Percentiles rank a stretch among this genome's conserved stretches.
phyloP scores from a whole-genome alignment of 1,140 invertebrate genomes.

The Pachyrhynchus sulphureomaculatus region DNA sequence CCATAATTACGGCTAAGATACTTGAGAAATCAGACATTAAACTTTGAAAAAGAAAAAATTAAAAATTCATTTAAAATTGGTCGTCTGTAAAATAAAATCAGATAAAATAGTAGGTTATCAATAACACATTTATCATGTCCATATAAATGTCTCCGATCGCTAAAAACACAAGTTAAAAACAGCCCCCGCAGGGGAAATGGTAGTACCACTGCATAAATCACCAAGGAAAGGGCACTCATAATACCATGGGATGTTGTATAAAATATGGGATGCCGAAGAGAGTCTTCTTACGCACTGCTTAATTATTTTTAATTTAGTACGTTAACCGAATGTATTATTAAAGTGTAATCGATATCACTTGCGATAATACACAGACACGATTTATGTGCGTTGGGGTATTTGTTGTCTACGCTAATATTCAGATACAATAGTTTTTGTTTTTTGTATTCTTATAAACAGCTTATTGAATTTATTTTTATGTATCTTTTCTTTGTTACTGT shows the following conservation, averaged over 20 bases:
- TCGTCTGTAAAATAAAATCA: too few species aligned
- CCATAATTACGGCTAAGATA: too few species aligned
- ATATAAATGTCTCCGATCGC: neutral
- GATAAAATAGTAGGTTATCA: neutral
- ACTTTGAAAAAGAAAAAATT: too few species aligned
- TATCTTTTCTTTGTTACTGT: too few species aligned
- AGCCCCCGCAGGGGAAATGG: slow-evolving; percentile 20
- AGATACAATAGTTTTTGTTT: too few species aligned
- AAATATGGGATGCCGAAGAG: slow-evolving; percentile 27
- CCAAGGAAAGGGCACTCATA: slow-evolving; percentile 20
- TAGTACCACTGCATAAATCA: slow-evolving; percentile 28
- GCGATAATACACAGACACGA: slow-evolving; percentile 29
- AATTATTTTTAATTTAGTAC: slow-evolving; percentile 47
- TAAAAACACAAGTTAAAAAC: slow-evolving; percentile 6
- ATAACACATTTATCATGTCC: neutral
- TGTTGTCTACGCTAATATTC: slow-evolving; percentile 9
- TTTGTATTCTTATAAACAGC: too few species aligned
- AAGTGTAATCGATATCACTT: slow-evolving; percentile 45
- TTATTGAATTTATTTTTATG: too few species aligned
- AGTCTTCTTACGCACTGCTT: slow-evolving; percentile 37
- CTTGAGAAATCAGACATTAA: too few species aligned
- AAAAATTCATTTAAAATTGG: too few species aligned
- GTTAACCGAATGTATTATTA: slow-evolving; percentile 42
- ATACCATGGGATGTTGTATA: slow-evolving; percentile 25
- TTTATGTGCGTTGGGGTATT: slow-evolving; percentile 16